Base-by-base conservation (phyloP, 2,797 vertebrate genomes). In the Otolemur crassicaudatus region DNA sequence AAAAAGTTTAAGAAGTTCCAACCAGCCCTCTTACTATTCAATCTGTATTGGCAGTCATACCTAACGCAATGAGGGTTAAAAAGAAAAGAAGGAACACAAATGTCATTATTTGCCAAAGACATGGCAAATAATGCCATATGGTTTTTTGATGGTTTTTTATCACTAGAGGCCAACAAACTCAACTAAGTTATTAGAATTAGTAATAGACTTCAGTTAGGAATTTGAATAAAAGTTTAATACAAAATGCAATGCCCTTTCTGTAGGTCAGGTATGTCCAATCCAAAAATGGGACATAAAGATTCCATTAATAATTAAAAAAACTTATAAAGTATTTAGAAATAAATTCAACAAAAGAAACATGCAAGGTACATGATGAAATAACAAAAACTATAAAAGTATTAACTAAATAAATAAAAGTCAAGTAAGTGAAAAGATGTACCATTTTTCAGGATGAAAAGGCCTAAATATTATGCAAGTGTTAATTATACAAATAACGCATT, bases 361-460 rank as follows among this genome's bases (percentile, higher is more conserved):
- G 16, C 53, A 94, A 63, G 25, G 46, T 20, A 69, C 16, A 20
- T 73, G 60, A 91, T 25, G 37, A 94, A 82, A 82, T 37, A 69
- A 80, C 9, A 69, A 75, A 20, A 83, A 61, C 53, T 69, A 43
- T 77, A 27, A 84, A 75, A 85, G 19, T 77, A 77, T 82, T 91
- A 75, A 94, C 84, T 76, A 83, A 85, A 34, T 94, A 80, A 92
- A 63, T 88, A 84, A 90, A 65, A 88, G 61, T 40, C 23, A 67
- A 80, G 49, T 63, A 43, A 86, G 27, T 8, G 31, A 8, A 9
- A 19, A 65, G 3, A 73, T 29, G 40, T 0, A 46, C 34, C 12
- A 70, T 86, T 63, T 76, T 76, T 85, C 22, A 92, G 84, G 17
- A 43, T 49, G 58, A 84, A 84, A n/a, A 29, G 79, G 4, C 60